Base-by-base conservation (phyloP, 1,140 invertebrate genomes). In the Oncopodura yosiiana region DNA sequence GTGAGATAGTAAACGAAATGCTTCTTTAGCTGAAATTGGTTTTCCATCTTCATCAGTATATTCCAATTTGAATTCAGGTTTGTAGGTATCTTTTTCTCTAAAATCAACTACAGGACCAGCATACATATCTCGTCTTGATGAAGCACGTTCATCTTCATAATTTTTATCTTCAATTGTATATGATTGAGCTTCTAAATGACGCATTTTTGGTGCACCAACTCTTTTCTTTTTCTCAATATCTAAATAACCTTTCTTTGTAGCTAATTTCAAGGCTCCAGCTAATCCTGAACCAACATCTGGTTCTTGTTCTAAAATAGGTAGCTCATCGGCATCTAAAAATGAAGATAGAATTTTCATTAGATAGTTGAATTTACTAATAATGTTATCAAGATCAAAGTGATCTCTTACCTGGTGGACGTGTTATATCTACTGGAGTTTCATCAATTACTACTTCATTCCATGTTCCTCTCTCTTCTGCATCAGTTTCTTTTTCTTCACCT, bases 161-260 rank as follows among this genome's bases (percentile, higher is more conserved):
- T 83, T 80, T 74, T 98, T 98, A 69, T 97, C 94, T 70, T 98
- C 94, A 68, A 97, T 97, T 21, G 87, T 92, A 74, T 96, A 98
- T 74, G 94, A 85, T 65, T 92, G 78, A 3, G 90, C 91, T 70
- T 87, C 80, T 12, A 96, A 70, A 70, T 82, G 78, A 30, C 84
- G 80, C 71, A 84, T 79, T 63, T 82, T 71, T n/a, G 79, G 78
- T 53, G 80, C 83, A 3, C 81, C 81, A 1, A 80, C 81, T 39
- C 78, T 71, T 67, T 85, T 83, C 12, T 74, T 75, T 36, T 84
- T 81, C 65, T 87, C 85, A 66, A 84, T 83, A 68, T 94, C 87
- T 9, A 97, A 73, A 70, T 95, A 96, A 14, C 91, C 95, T 78
- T 98, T 98, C 63, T 90, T 94, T 67, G 87, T 78, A 8, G 94